phyloP scores from a whole-genome alignment of 1,140 invertebrate species.

The Diachasmimorpha longicaudata region DNA sequence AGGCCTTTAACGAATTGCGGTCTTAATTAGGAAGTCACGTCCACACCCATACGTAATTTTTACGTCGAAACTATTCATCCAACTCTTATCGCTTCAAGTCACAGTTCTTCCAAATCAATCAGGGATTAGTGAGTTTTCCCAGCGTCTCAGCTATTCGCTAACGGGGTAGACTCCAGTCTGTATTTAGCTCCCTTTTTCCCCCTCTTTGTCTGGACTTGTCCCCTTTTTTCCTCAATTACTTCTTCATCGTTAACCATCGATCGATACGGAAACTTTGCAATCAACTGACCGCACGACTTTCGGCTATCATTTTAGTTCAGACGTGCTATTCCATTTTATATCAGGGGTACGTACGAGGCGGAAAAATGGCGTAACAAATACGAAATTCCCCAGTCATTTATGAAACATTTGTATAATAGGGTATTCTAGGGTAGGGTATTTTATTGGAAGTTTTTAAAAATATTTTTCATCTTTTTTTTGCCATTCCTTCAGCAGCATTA shows the following conservation, averaged over 20 bases:
- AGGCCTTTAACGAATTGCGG: too few species aligned
- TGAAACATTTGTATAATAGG: too few species aligned
- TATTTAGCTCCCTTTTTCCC: neutral
- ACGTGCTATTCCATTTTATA: neutral
- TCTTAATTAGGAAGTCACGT: too few species aligned
- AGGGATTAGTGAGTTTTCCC: neutral
- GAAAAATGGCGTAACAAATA: too few species aligned
- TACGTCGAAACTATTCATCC: neutral
- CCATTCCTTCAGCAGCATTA: too few species aligned
- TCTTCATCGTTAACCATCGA: neutral
- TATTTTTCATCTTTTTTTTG: too few species aligned
- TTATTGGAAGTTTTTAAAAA: too few species aligned
- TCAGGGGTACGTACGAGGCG: neutral
- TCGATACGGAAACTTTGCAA: neutral
- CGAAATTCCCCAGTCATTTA: too few species aligned
- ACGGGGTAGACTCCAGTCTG: neutral
- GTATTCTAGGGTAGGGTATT: too few species aligned
- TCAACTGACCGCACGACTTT: neutral
- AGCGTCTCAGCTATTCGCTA: neutral
- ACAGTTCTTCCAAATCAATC: neutral
- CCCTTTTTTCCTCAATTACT: neutral
- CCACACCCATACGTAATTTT: too few species aligned
- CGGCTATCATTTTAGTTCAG: too few species aligned
- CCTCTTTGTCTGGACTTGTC: neutral
- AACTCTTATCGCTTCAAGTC: neutral